Conservation (phyloP, 2,888 invertebrate species). For the Seladonia tumulorum region DNA sequence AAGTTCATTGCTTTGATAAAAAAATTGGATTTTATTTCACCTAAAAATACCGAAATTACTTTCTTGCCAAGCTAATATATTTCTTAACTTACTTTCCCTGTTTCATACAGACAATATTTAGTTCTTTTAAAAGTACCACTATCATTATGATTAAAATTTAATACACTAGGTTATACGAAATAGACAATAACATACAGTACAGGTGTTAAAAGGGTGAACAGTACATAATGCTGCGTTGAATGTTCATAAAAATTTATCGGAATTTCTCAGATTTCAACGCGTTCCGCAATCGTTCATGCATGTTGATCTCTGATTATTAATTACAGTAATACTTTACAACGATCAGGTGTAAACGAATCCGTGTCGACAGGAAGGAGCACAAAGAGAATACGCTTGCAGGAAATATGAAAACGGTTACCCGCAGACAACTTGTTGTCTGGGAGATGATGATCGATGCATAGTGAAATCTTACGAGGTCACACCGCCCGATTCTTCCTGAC, state of each 20-base stretch:
- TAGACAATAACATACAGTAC: background rate
- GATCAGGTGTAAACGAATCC: background rate
- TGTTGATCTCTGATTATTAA: background rate
- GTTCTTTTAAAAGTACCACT: background rate
- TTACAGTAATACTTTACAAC: background rate
- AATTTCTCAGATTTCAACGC: background rate
- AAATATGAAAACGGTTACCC: background rate
- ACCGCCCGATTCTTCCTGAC: conserved; percentile 21
- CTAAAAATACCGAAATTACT: no score
- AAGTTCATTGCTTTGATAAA: no score
- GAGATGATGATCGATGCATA: conserved; percentile 43
- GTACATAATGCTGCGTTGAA: background rate
- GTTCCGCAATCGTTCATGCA: background rate
- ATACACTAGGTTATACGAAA: background rate
- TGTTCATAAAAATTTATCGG: background rate
- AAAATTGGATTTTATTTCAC: no score
- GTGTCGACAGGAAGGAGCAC: background rate
- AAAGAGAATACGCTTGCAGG: background rate
- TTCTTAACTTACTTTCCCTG: background rate
- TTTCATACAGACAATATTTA: background rate
- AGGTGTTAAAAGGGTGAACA: background rate
- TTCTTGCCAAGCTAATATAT: no score
- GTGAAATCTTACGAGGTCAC: conserved; percentile 44
- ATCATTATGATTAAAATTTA: background rate
- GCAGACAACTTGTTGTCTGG: background rate